Percentiles rank a stretch among this genome's conserved stretches.
phyloP scores from a whole-genome alignment of 1,140 invertebrate species.

The Protaetia brevitarsis region DNA sequence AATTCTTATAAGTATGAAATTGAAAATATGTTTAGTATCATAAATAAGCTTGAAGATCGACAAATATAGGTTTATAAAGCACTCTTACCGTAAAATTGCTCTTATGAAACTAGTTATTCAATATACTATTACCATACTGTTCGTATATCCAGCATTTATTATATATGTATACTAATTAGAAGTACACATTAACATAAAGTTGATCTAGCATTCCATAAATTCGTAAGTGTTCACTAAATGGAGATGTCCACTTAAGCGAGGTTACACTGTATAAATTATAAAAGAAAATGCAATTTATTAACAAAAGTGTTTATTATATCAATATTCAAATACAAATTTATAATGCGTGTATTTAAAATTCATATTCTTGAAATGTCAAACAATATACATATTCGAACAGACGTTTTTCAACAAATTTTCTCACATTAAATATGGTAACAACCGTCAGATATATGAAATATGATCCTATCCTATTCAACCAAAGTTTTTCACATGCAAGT shows the following conservation, averaged over 20 bases:
- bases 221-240: background rate
- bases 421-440: background rate
- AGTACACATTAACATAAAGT: too few relatives aligned
- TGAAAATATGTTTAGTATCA: too few relatives aligned
- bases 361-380: background rate
- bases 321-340: constrained; percentile 3
- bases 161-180: too few relatives aligned
- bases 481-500: too few relatives aligned
- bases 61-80: too few relatives aligned
- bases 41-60: too few relatives aligned
- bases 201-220: too few relatives aligned
- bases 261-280: background rate
- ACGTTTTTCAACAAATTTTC: background rate
- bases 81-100: too few relatives aligned
- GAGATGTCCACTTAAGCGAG: background rate
- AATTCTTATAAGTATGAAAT: too few relatives aligned
- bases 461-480: background rate
- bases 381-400: background rate
- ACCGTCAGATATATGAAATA: background rate
- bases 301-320: background rate
- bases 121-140: too few relatives aligned
- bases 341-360: background rate
- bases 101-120: too few relatives aligned
- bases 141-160: too few relatives aligned
- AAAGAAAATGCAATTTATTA: background rate